Evolutionary conservation across 2,113 vertebrate species (phyloP).

Genomic region (Galbula dea): DNA sequence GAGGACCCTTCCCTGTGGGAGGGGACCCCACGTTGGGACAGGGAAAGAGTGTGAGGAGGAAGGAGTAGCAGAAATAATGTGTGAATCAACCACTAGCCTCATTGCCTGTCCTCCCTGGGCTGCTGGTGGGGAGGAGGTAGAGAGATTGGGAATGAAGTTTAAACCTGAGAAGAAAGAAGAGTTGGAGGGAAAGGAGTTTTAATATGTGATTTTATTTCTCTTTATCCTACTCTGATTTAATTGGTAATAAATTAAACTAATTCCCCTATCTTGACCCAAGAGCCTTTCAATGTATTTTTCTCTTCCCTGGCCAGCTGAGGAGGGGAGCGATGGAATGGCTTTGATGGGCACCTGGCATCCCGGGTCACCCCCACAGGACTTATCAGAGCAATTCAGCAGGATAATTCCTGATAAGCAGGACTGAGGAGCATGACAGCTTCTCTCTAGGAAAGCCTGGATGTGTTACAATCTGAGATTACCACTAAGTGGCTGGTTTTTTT

Average conservation of each 20-base stretch:
- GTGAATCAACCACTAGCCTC: too few species aligned
- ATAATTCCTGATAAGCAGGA: background rate
- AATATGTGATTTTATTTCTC: too few species aligned
- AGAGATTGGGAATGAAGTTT: background rate
- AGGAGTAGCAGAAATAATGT: background rate
- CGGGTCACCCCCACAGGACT: background rate
- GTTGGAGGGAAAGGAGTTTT: background rate
- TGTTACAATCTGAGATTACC: conserved; percentile 16
- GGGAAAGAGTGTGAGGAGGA: background rate
- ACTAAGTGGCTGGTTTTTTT: background rate
- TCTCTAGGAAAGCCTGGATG: conserved; percentile 5
- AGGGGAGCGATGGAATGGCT: background rate
- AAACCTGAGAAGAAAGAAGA: background rate
- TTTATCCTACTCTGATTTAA: too few species aligned
- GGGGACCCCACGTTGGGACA: too few species aligned
- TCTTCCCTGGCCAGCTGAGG: too few species aligned
- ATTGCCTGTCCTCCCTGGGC: background rate
- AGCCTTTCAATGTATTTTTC: too few species aligned
- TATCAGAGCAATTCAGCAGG: background rate
- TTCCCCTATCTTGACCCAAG: too few species aligned
- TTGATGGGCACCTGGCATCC: background rate
- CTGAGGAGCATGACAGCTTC: background rate
- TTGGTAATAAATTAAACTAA: too few species aligned
- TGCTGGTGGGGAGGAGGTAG: background rate
- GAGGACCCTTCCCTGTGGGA: too few species aligned